Evolutionary conservation across 2,113 vertebrate species (phyloP).

Genomic region (Ictalurus punctatus): DNA sequence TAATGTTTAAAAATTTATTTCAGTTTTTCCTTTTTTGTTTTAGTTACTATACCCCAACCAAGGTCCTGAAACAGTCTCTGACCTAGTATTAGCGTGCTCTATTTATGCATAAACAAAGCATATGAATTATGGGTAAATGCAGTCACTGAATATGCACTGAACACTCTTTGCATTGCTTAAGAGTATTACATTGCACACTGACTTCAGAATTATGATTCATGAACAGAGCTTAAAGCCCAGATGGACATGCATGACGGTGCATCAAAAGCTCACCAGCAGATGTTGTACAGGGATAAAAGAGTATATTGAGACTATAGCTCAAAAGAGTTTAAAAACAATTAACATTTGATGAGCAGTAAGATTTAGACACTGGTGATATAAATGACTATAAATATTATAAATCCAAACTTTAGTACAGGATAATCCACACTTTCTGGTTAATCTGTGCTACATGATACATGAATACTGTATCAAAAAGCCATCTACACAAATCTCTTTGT

Average conservation of each 20-base stretch:
- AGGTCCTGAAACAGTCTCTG: not conserved
- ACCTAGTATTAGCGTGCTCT: not conserved
- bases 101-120: not conserved
- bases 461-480: not conserved
- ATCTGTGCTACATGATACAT: not conserved
- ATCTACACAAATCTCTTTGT: not conserved
- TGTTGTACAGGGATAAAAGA: not conserved
- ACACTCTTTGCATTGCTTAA: constrained; percentile 16
- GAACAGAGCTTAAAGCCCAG: not conserved
- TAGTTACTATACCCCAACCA: not conserved
- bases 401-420: not conserved
- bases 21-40: not conserved
- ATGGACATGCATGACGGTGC: constrained; percentile 13
- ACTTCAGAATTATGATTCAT: constrained; percentile 28
- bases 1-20: not conserved
- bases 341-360: not conserved
- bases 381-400: not conserved
- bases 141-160: constrained; percentile 44
- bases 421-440: not conserved
- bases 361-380: not conserved
- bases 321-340: constrained; percentile 4
- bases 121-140: constrained; percentile 5
- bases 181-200: constrained; percentile 19
- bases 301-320: not conserved
- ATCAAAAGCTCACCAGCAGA: constrained; percentile 28